Evolutionary conservation across 2,888 invertebrate genomes (phyloP), one percentile per base, ranked within the genome.

Genomic region (Dromius quadrimaculatus): DNA sequence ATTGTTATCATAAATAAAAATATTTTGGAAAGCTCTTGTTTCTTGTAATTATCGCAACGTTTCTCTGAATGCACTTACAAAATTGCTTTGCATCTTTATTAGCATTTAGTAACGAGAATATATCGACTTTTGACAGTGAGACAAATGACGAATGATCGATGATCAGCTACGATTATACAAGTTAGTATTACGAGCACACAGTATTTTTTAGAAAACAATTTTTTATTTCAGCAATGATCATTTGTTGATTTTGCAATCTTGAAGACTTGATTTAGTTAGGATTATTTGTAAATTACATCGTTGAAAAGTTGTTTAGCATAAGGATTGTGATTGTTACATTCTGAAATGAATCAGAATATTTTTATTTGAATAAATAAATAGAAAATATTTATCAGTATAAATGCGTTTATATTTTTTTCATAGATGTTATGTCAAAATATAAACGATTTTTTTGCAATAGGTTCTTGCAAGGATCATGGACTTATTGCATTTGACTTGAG

Each of bases 321-420:
- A 28, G 28, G 50, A 23, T n/a, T 32, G 20, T 17, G 19, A 13
- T 59, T 64, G 64, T 64, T 64, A 64, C 1, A 57, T n/a, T 45
- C 64, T 64, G 64, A 34, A 32, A 4, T 8, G 6, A n/a, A 11
- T 32, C 38, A 47, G 65, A 50, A 34, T 2, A 65, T 64, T 64
- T 64, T 50, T 54, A 65, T 65, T 65, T 65, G 54, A 65, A 65
- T 65, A 65, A 65, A 65, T 54, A 65, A 65, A 65, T 65, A 64
- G 64, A 23, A 47, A 65, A 47, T 65, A 65, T 65, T 65, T 54
- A 50, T 34, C 43, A 23, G 13, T 43, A 38, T n/a, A n/a, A n/a
- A n/a, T n/a, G n/a, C n/a, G n/a, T n/a, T n/a, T n/a, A n/a, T n/a
- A n/a, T n/a, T n/a, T n/a, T n/a, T n/a, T n/a, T n/a, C n/a, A n/a